Evolutionary conservation across 2,888 invertebrate species (phyloP), one percentile per base, ranked within the genome.

Genomic region (Mimumesa dahlbomi): DNA sequence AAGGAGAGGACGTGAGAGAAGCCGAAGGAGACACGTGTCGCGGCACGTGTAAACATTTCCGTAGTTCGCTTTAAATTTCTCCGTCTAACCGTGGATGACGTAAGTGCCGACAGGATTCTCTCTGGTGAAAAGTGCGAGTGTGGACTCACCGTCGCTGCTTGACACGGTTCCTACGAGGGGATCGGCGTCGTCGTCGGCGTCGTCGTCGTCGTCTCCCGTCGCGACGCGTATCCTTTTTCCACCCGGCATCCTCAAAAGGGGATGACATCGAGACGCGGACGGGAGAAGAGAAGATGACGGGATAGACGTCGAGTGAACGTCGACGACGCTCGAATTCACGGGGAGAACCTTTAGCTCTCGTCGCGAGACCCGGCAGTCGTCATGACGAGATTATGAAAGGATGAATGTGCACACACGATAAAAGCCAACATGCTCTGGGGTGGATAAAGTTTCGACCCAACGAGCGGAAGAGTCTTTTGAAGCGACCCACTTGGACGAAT

Each of bases 41-140:
- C 11, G 29, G 16, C 22, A 25, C 50, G 42, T 59, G 59, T 54
- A 63, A 73, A 73, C 59, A 65, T 50, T 59, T 59, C 63, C 45
- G 25, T 48, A 18, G 36, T 13, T 42, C n/a, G 34, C 63, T 53
- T 54, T 40, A 36, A 67, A 53, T 57, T 57, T 74, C 16, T 13
- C 25, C 31, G 31, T 36, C 48, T 2, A n/a, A n/a, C 31, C 36
- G 9, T 29, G 43, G 40, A 43, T 52, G 73, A 52, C 59, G 48
- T 43, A 42, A 73, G 34, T n/a, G 31, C n/a, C 38, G 58, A 59
- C 48, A 22, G 48, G 43, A 59, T 42, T n/a, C n/a, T n/a, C 31
- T 22, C 59, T 69, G 31, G 14, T 45, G 40, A 31, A 53, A 48
- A 59, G 29, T 34, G 21, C 42, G 31, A 38, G 43, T 22, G 36